Base-by-base conservation (phyloP, 2,113 vertebrate species). In the Echinops telfairi region DNA sequence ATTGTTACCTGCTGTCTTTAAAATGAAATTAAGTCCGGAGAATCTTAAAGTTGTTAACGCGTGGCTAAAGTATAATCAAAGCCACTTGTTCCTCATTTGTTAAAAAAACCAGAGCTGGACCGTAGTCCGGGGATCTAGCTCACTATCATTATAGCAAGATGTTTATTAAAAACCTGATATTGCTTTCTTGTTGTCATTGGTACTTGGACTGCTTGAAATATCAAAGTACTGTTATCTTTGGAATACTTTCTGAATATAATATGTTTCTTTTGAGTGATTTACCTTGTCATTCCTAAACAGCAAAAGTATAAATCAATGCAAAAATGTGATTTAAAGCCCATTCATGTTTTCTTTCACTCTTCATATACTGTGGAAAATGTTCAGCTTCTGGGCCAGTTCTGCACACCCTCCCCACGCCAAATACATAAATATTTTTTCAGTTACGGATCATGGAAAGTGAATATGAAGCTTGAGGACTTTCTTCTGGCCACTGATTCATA, bases 171-270 rank as follows among this genome's bases (percentile, higher is more conserved):
- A 12, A 78, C 20, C 40, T 2, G 36, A 27, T 29, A 33, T 66
- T 86, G 10, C 47, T 91, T 79, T 90, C 3, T 29, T 58, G 11
- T 4, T 70, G 15, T 36, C 0, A 16, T 43, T 85, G 22, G 82
- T 77, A 29, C 0, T 0, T 64, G 47, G 40, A 20, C 29, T 78
- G 4, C 62, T 83, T 89, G 38, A 83, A 36, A 36, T 31, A 58
- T 60, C 22, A 92, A 86, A 79, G 70, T 36, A 1, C 66, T 47
- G 57, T 86, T 47, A 31, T 31, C 86, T 85, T 85, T 40, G 71
- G 6, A 80, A 43, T 80, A 68, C 58, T 90, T 95, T 95, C 40
- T 83, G 71, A 87, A 79, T 85, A 85, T 3, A 87, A 70, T 60
- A 71, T 3, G 62, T 90, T 92, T 58, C 6, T 89, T 86, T 81